Conservation (phyloP, 2,797 vertebrate species). For the Xenopus petersii region DNA sequence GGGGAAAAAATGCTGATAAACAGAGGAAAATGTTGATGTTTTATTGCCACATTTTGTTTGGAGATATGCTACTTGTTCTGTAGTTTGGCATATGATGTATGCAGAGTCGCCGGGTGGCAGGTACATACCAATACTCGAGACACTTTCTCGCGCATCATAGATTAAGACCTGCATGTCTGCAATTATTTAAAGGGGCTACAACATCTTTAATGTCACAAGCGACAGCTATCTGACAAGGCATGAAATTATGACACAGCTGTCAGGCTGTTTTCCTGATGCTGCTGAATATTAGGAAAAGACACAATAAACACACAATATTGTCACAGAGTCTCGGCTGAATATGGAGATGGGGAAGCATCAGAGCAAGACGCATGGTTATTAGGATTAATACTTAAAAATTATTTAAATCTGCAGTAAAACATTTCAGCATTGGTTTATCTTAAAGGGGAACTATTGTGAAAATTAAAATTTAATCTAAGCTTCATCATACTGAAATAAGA, state of each 20-base stretch:
- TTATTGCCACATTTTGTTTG: background rate
- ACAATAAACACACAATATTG: slow-evolving; percentile 20
- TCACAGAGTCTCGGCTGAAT: background rate
- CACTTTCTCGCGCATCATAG: slow-evolving; percentile 4
- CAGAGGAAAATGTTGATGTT: background rate
- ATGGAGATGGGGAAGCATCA: background rate
- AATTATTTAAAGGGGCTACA: slow-evolving; percentile 40
- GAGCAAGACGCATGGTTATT: background rate
- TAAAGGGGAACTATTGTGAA: no score
- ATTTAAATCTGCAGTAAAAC: no score
- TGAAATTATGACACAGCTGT: slow-evolving; percentile 34
- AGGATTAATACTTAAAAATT: background rate
- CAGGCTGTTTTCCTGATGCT: slow-evolving; percentile 24
- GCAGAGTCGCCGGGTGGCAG: background rate
- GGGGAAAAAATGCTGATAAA: background rate
- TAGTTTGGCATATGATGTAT: background rate
- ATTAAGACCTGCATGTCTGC: slow-evolving; percentile 8
- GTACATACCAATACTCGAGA: slow-evolving; percentile 3
- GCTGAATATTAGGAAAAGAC: slow-evolving; percentile 26
- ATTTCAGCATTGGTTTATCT: no score
- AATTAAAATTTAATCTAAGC: no score
- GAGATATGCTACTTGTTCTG: background rate
- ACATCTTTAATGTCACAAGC: slow-evolving; percentile 31
- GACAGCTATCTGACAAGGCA: slow-evolving; percentile 33
- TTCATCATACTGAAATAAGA: no score